phyloP scores from a whole-genome alignment of 2,888 invertebrate species.

The Drosophila subquinaria region DNA sequence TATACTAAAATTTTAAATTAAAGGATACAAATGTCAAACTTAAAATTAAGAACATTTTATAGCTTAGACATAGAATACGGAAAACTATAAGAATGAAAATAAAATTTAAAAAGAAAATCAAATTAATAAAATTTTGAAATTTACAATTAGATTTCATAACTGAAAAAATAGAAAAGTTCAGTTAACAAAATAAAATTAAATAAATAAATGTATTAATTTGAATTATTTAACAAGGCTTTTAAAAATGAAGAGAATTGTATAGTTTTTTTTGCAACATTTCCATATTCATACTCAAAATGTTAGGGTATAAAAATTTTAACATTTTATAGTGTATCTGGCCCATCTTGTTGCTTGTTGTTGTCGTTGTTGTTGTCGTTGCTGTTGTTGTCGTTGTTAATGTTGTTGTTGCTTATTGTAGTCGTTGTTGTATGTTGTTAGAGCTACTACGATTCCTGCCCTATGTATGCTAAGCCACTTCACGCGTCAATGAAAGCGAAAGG shows the following conservation, averaged over 20 bases:
- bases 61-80: too few species aligned
- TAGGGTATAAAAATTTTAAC: background rate
- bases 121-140: too few species aligned
- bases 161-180: too few species aligned
- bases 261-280: too few species aligned
- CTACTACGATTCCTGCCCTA: conserved; percentile 68
- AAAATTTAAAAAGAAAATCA: too few species aligned
- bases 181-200: too few species aligned
- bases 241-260: too few species aligned
- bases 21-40: too few species aligned
- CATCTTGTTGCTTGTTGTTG: conserved; percentile 1
- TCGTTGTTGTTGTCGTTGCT: background rate
- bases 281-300: background rate
- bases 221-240: background rate
- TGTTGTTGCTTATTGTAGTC: background rate
- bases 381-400: background rate
- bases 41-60: too few species aligned
- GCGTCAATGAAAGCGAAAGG: conserved; percentile 82
- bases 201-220: background rate
- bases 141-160: too few species aligned
- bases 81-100: too few species aligned
- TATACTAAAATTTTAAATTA: too few species aligned
- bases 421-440: conserved; percentile 19
- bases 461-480: conserved; percentile 71
- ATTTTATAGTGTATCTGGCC: background rate